Evolutionary conservation across 2,888 invertebrate genomes (phyloP), one percentile per base, ranked within the genome.

Genomic region (Opisthograptis luteolata): DNA sequence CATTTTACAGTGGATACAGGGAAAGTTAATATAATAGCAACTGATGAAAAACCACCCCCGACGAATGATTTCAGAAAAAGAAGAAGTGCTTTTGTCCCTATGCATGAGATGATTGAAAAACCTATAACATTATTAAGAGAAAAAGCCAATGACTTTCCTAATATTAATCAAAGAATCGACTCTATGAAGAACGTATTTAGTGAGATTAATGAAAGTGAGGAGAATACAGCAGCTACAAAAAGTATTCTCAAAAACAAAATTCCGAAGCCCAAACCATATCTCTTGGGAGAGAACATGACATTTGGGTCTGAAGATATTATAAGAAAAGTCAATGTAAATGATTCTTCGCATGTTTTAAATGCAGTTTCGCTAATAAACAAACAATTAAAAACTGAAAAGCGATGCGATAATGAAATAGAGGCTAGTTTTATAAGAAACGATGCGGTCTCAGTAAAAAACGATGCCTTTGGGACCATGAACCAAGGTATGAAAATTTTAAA

Each of bases 1-100:
- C 97, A 97, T 79, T 96, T 96, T 76, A 95, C 96, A 0, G 95
- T 96, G 9, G 96, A 96, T 73, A 95, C 96, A 1, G 97, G 97
- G 0, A 93, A 94, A 66, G 95, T 97, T 0, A 96, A 96, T 72
- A 96, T 97, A 49, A 96, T 97, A 20, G 96, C 96, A 72, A 96
- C 96, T 0, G 96, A 96, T 79, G 96, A 95, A 56, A 96, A 97
- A 76, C 96, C 96, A 31, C 96, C 96, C 6, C 96, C 96, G 3
- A 95, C 95, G 0, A 95, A 95, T 72, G 95, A 95, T 74, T 96
- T 96, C 73, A 91, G 96, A 55, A 91, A 95, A 67, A 87, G 95
- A 60, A 92, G 94, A 62, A 92, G 92, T 61, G 91, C 92, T 37
- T 79, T 89, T 69, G 80, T 87, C 20, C 87, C 91, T 6, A 76